Conservation (phyloP, 2,113 vertebrate genomes). For the Pipra filicauda region DNA sequence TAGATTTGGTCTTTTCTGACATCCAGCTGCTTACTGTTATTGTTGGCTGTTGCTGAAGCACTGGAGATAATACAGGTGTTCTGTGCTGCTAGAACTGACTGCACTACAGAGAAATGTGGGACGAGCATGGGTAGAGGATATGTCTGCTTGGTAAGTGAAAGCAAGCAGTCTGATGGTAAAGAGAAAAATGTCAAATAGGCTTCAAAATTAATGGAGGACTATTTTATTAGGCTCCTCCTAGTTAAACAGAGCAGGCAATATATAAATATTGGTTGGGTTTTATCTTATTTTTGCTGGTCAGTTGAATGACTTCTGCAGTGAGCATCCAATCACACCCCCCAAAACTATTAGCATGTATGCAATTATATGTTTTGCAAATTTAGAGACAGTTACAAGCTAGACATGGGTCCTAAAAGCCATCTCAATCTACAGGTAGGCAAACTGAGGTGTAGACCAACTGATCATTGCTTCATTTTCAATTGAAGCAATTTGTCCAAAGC, state of each 20-base stretch:
- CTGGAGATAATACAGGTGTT: conserved; percentile 26
- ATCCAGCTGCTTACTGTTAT: conserved; percentile 29
- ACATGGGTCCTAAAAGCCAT: background rate
- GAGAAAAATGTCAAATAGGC: background rate
- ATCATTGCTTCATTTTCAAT: background rate
- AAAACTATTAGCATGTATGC: background rate
- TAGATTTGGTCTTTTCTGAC: conserved; percentile 12
- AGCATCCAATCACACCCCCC: background rate
- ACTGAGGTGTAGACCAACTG: background rate
- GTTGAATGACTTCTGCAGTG: background rate
- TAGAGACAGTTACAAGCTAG: background rate
- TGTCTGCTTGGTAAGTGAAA: background rate
- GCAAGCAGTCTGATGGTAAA: background rate
- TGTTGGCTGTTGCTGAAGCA: background rate
- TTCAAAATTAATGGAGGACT: background rate
- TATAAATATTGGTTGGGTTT: background rate
- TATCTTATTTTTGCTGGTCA: background rate
- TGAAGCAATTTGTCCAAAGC: background rate
- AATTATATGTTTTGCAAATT: background rate
- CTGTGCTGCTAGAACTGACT: background rate
- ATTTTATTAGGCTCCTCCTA: background rate
- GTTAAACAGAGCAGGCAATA: background rate
- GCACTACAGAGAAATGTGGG: background rate
- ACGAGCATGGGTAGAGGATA: background rate
- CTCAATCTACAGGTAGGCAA: background rate